phyloP scores from a whole-genome alignment of 23 tunicate genomes.

The Corella eumyota region DNA sequence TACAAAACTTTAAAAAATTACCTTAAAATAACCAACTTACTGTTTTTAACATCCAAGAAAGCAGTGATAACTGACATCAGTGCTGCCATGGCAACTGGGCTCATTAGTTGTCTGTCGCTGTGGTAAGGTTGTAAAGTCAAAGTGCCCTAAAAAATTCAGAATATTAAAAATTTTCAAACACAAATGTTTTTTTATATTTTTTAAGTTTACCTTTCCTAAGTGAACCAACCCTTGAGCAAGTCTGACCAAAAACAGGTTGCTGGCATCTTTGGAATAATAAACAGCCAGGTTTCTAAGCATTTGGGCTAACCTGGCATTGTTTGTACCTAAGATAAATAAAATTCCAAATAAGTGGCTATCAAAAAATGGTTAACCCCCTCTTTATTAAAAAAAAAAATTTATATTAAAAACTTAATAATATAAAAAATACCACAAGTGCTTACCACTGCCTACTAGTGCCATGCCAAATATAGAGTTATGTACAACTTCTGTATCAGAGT shows the following conservation, averaged over 20 bases:
- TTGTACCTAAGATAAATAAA: slow-evolving; percentile 49
- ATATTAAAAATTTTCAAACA: not conserved
- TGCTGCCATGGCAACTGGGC: slow-evolving; percentile 72
- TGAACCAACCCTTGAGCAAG: slow-evolving; percentile 86
- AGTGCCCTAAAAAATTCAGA: slow-evolving; percentile 50
- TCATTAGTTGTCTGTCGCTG: slow-evolving; percentile 77
- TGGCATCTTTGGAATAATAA: slow-evolving; percentile 83
- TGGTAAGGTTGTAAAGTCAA: slow-evolving; percentile 91
- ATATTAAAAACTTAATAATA: not conserved
- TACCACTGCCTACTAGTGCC: slow-evolving; percentile 91
- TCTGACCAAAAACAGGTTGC: slow-evolving; percentile 74
- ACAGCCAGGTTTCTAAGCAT: slow-evolving; percentile 91
- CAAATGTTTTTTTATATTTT: not conserved
- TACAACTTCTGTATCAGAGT: slow-evolving; percentile 85
- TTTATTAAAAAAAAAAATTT: not conserved
- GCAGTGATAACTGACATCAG: slow-evolving; percentile 67
- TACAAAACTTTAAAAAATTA: not conserved
- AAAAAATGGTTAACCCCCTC: not conserved
- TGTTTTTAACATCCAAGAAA: slow-evolving; percentile 71
- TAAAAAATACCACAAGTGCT: not conserved
- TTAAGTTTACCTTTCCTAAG: slow-evolving; percentile 69
- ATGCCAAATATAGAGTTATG: slow-evolving; percentile 97
- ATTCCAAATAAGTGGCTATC: not conserved
- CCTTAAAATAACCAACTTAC: slow-evolving; percentile 26
- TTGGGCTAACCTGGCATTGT: slow-evolving; percentile 92